Base-by-base conservation (phyloP, 2,888 invertebrate genomes). In the Mythimna impura region DNA sequence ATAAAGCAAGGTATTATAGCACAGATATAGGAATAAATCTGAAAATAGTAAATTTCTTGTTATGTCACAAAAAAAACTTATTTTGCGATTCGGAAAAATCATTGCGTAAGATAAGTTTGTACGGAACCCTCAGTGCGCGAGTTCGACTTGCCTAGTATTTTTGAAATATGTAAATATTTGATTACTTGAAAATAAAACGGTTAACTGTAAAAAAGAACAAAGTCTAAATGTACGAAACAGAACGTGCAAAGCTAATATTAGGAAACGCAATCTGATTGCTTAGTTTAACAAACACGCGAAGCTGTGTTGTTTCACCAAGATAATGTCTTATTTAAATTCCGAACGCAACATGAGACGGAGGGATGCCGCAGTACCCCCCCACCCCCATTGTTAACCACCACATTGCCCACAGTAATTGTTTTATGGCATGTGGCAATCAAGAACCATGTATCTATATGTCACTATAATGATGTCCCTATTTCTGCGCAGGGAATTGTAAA, bases 401-500 rank as follows among this genome's bases (percentile, higher is more conserved):
- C 80, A 79, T 76, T 83, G 76, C 66, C 66, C 71, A 30, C 72
- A 66, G 69, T 85, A 85, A 85, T 79, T 85, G 77, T 80, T 83
- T 83, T 75, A 85, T 79, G 75, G 68, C 85, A 78, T 85, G 78
- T 82, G 80, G 68, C 76, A 75, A 85, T 78, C 81, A 81, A 75
- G 76, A 70, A 34, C 30, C 54, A 63, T 57, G 12, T 62, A 62
- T 14, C 3, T 30, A 57, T 22, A 47, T 61, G 62, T 52, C 52
- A 34, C 20, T 25, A 52, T 71, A 66, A 34, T 57, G 57, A 62
- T 57, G 70, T 55, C 22, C 50, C 69, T 70, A 67, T 70, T 61
- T 76, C 63, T 67, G 54, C 10, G 30, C 34, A 66, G 34, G 54
- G 55, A 20, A 71, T 60, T 68, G 66, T 54, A 81, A 76, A 81